Evolutionary conservation across 2,888 invertebrate genomes (phyloP).

Genomic region (Dyspetes luteomarginatus): DNA sequence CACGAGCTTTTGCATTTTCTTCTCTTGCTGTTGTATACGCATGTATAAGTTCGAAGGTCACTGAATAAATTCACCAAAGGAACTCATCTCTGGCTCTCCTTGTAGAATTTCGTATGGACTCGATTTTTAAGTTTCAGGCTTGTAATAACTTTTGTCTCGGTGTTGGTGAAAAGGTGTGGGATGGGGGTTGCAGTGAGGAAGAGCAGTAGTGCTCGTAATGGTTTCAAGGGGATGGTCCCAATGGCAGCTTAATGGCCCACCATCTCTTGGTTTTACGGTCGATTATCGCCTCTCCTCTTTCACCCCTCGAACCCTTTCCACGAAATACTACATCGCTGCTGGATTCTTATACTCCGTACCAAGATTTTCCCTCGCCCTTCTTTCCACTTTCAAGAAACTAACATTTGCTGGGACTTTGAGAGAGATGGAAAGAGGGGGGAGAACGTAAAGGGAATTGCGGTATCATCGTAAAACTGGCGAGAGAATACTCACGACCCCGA

Average conservation of each 20-base stretch:
- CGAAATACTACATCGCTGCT: conserved; percentile 62
- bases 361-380: conserved; percentile 18
- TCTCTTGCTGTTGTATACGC: conserved; percentile 66
- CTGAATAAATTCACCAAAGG: conserved; percentile 59
- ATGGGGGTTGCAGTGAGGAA: background rate
- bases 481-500: conserved; percentile 11
- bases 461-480: conserved; percentile 76
- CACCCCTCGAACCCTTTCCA: conserved; percentile 67
- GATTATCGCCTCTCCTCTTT: conserved; percentile 77
- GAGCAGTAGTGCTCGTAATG: conserved; percentile 64
- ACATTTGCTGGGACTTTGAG: conserved; percentile 73
- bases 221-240: conserved; percentile 65
- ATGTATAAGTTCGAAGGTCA: conserved; percentile 79
- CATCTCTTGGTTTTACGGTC: conserved; percentile 79
- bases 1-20: conserved; percentile 69
- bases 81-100: conserved; percentile 20
- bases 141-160: conserved; percentile 56
- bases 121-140: conserved; percentile 63
- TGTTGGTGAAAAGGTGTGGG: background rate
- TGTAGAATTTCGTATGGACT: conserved; percentile 50
- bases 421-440: conserved; percentile 41
- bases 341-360: conserved; percentile 59
- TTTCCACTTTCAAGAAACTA: conserved; percentile 74
- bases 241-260: conserved; percentile 73
- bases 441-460: conserved; percentile 80